Base-by-base conservation (phyloP, 2,113 vertebrate genomes). In the Sebastes schlegelii region DNA sequence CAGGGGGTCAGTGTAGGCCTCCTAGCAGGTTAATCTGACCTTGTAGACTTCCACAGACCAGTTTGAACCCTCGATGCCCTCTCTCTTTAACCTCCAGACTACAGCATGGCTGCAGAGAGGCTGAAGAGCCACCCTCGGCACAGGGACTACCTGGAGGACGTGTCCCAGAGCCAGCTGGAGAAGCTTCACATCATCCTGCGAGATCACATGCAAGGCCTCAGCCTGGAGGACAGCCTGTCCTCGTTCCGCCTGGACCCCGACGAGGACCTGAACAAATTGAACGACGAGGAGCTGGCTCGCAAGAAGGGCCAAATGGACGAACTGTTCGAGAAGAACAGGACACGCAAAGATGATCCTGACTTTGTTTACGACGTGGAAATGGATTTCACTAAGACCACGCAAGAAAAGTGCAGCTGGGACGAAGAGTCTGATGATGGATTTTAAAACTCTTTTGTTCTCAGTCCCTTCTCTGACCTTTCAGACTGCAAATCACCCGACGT, bases 221-320 rank as follows among this genome's bases (percentile, higher is more conserved):
- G 94, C 48, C 90, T 98, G 86, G 92, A 96, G 49, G 91, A 95
- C 65, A 95, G 96, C 81, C 90, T 12, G 0, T 90, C 42, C 76
- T 95, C 94, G 1, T 93, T 96, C 65, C 89, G 74, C 43, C 83
- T 97, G 42, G 95, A 97, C 87, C 96, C 96, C 0, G 94, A 97
- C 5, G 96, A 99, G 86, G 97, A 99, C 82, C 92, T 99, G 61
- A 99, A 99, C 94, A 98, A 98, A 90, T 94, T 99, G n/a, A 95
- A 96, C 34, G 97, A 99, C 23, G 93, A 95, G 21, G 96, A 97
- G 13, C 94, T 99, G 45, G 95, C 95, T 62, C 96, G 95, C 73
- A 97, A 95, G 89, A 99, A 99, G 88, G 95, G 92, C 49, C 94
- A 97, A 86, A 99, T 99, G 98, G 97, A 99, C 19, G 91, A 96